A percentile compares a stretch with the other conserved stretches of the same genome.
Conservation (phyloP, 1,140 invertebrate species). For the Bursaphelenchus mucronatus region DNA sequence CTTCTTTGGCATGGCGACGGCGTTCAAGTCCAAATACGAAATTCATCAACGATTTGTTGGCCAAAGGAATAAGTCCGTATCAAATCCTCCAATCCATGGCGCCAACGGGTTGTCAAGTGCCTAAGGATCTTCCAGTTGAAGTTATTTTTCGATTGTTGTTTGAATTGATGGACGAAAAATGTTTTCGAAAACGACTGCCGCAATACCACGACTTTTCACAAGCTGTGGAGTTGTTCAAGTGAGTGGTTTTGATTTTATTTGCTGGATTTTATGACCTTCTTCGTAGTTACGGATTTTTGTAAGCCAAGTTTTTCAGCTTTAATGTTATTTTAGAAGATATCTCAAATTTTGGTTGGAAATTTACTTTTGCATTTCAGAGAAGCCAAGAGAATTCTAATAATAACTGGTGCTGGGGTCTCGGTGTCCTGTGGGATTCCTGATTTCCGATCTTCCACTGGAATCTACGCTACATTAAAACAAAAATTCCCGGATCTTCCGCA, state of each 20-base stretch:
- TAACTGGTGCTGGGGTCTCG: constrained; percentile 65
- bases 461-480: constrained; percentile 84
- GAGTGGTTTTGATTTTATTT: constrained; percentile 12
- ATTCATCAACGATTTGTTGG: constrained; percentile 4
- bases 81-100: constrained; percentile 24
- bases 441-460: constrained; percentile 68
- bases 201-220: constrained; percentile 41
- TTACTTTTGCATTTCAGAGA: constrained; percentile 32
- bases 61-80: constrained; percentile 16
- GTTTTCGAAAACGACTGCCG: constrained; percentile 35
- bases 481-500: constrained; percentile 78
- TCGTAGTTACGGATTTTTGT: too few relatives aligned
- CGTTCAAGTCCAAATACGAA: too few relatives aligned
- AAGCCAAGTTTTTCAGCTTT: too few relatives aligned
- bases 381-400: constrained; percentile 62
- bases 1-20: too few relatives aligned
- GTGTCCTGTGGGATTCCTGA: constrained; percentile 66
- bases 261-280: constrained; percentile 9
- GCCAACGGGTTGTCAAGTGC: constrained; percentile 1
- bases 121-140: constrained; percentile 9
- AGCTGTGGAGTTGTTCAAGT: constrained; percentile 43
- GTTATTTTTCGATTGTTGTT: constrained; percentile 11
- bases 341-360: background rate
- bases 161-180: constrained; percentile 11
- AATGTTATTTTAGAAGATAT: too few relatives aligned